Percentiles rank a stretch among this genome's conserved stretches.
Conservation (phyloP, 2,797 vertebrate species). For the Acanthurus leucopareius region DNA sequence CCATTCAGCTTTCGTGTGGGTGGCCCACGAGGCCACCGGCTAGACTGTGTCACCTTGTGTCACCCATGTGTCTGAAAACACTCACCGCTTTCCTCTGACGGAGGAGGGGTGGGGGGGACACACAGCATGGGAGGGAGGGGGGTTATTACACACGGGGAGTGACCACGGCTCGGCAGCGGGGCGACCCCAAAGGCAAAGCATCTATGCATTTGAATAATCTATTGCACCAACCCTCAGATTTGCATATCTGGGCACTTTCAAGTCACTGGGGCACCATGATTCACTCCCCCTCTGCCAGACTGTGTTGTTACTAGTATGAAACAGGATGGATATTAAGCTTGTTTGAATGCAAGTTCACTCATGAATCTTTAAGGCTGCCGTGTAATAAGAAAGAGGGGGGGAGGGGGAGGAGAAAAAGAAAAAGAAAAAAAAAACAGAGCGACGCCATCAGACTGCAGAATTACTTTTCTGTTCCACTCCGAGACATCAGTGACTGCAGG, state of each 20-base stretch:
- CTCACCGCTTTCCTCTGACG: slow-evolving; percentile 9
- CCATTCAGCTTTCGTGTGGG: slow-evolving; percentile 49
- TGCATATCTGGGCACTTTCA: slow-evolving; percentile 77
- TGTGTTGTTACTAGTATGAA: slow-evolving; percentile 61
- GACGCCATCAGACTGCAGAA: slow-evolving; percentile 47
- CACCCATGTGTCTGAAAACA: slow-evolving; percentile 54
- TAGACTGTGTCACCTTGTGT: slow-evolving; percentile 59
- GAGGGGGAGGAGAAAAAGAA: not conserved
- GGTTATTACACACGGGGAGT: slow-evolving; percentile 69
- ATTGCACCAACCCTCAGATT: slow-evolving; percentile 72
- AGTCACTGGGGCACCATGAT: slow-evolving; percentile 75
- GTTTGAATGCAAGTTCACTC: slow-evolving; percentile 68
- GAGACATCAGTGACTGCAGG: slow-evolving; percentile 37
- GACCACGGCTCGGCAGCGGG: slow-evolving; percentile 59
- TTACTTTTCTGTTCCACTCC: slow-evolving; percentile 57
- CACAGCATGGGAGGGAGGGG: slow-evolving; percentile 35
- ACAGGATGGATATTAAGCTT: slow-evolving; percentile 69
- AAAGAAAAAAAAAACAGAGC: slow-evolving; percentile 7
- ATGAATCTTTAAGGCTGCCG: slow-evolving; percentile 71
- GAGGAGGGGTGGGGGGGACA: slow-evolving; percentile 21
- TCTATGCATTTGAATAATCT: slow-evolving; percentile 79
- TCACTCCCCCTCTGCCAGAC: slow-evolving; percentile 68
- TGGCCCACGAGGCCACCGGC: slow-evolving; percentile 43
- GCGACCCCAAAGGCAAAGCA: slow-evolving; percentile 70
- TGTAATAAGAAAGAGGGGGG: slow-evolving; percentile 36